A percentile compares a stretch with the other conserved stretches of the same genome.
Conservation (phyloP, 2,888 invertebrate species). For the Agrilus biguttatus region DNA sequence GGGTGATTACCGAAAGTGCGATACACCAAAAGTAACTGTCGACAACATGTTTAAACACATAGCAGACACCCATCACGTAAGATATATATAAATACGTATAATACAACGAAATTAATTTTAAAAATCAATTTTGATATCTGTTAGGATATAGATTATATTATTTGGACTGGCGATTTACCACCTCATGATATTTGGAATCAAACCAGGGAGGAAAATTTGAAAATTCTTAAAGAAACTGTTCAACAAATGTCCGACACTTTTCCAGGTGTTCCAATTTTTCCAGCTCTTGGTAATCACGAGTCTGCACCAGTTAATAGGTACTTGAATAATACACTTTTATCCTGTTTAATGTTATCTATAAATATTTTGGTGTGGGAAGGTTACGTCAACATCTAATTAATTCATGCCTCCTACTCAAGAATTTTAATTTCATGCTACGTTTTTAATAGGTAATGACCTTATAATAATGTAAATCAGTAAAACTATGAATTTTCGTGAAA, state of each 20-base stretch:
- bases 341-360: too few relatives aligned
- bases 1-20: slow-evolving; percentile 94
- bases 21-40: slow-evolving; percentile 82
- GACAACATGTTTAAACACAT: slow-evolving; percentile 88
- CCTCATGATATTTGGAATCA: slow-evolving; percentile 95
- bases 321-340: too few relatives aligned
- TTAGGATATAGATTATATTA: slow-evolving; percentile 80
- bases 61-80: slow-evolving; percentile 67
- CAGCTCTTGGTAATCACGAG: slow-evolving; percentile 93
- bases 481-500: too few relatives aligned
- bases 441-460: too few relatives aligned
- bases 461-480: too few relatives aligned
- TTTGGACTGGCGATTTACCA: slow-evolving; percentile 94
- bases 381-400: too few relatives aligned
- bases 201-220: slow-evolving; percentile 74
- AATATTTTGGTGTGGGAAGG: too few relatives aligned
- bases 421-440: too few relatives aligned
- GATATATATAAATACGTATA: slow-evolving; percentile 11
- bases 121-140: not conserved
- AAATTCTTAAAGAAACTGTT: slow-evolving; percentile 73
- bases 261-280: slow-evolving; percentile 84
- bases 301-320: slow-evolving; percentile 89
- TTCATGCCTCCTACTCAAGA: too few relatives aligned
- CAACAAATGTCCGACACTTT: slow-evolving; percentile 76
- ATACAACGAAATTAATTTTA: too few relatives aligned